Conservation (phyloP, 2,797 vertebrate species). For the Phrynocephalus vlangalii region DNA sequence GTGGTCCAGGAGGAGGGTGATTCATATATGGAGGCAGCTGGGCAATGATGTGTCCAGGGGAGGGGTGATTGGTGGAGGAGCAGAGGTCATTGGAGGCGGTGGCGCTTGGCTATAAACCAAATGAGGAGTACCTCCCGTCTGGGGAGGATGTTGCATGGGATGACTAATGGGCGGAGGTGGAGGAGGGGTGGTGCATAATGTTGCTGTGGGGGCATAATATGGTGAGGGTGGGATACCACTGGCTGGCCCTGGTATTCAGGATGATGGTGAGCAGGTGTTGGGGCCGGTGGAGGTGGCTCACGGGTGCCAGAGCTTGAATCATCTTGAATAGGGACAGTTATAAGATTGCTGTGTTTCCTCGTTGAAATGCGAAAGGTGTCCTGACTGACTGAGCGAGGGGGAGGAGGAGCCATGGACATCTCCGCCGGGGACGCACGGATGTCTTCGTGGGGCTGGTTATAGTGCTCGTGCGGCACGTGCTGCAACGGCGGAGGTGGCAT, state of each 20-base stretch:
- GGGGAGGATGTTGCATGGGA: constrained; percentile 94
- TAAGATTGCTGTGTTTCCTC: constrained; percentile 97
- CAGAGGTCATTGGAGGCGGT: constrained; percentile 93
- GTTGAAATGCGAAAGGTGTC: constrained; percentile 98
- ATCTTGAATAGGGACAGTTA: constrained; percentile 98
- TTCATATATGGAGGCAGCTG: constrained; percentile 97
- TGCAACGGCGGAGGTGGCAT: constrained; percentile 88
- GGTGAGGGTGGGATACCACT: constrained; percentile 92
- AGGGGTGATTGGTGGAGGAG: constrained; percentile 94
- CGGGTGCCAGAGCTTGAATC: constrained; percentile 87
- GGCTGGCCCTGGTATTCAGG: constrained; percentile 94
- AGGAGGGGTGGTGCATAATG: constrained; percentile 95
- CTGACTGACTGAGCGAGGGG: constrained; percentile 84
- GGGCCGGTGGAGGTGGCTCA: constrained; percentile 86
- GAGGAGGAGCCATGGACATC: constrained; percentile 82
- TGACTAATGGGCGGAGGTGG: constrained; percentile 93
- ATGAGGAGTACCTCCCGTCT: constrained; percentile 91
- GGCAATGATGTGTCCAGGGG: constrained; percentile 96
- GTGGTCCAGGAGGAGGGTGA: constrained; percentile 94
- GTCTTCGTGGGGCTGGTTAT: constrained; percentile 91
- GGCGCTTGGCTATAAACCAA: constrained; percentile 97
- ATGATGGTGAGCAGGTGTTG: constrained; percentile 88
- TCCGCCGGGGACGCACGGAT: constrained; percentile 85
- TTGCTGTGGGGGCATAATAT: constrained; percentile 96
- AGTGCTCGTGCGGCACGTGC: constrained; percentile 91